A percentile compares a stretch with the other conserved stretches of the same genome.
phyloP scores from a whole-genome alignment of 2,797 vertebrate genomes.

The Otus scops region DNA sequence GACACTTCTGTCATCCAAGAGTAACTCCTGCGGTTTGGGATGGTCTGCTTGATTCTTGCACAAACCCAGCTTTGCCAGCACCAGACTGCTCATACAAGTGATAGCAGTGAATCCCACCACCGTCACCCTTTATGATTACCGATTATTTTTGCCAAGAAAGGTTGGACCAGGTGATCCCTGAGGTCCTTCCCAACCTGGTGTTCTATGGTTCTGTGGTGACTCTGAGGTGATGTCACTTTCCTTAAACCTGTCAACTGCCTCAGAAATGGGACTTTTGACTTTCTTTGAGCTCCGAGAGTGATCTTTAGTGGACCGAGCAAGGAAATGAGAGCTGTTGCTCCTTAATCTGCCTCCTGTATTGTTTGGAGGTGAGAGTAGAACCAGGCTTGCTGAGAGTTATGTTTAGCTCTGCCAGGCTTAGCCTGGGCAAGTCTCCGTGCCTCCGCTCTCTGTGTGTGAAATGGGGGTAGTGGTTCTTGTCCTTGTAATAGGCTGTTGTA shows the following conservation, averaged over 20 bases:
- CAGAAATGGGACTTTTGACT: background rate
- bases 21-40: background rate
- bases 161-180: background rate
- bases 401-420: background rate
- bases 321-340: background rate
- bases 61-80: background rate
- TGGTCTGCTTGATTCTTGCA: accelerated
- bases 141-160: background rate
- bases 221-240: background rate
- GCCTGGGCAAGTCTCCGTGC: background rate
- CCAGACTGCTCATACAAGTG: background rate
- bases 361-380: background rate
- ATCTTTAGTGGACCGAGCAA: background rate
- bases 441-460: accelerated
- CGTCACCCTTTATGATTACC: background rate
- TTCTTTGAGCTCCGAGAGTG: background rate
- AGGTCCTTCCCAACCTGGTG: background rate
- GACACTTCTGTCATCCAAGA: accelerated
- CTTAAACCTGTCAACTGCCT: background rate
- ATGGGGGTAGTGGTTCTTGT: background rate
- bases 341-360: background rate
- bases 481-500: background rate
- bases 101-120: background rate
- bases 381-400: background rate
- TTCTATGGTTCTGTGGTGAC: background rate